Evolutionary conservation across 2,113 vertebrate genomes (phyloP).

Genomic region (Petromus typicus): DNA sequence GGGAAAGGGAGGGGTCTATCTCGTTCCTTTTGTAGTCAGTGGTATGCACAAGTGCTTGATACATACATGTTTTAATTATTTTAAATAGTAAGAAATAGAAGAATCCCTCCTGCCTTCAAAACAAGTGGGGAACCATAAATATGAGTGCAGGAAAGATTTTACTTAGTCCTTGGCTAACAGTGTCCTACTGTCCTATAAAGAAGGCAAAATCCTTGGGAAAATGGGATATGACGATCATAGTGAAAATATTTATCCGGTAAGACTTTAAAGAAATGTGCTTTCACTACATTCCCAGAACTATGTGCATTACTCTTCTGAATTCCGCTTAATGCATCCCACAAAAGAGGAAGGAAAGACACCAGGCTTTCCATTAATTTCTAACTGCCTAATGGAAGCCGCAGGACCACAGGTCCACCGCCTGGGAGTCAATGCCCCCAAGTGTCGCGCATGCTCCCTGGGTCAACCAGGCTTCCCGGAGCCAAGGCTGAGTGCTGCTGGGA

Average conservation of each 20-base stretch:
- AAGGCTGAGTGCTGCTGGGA: neutral
- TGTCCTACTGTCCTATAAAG: neutral
- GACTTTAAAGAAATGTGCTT: neutral
- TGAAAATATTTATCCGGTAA: neutral
- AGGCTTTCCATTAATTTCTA: neutral
- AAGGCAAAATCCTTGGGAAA: neutral
- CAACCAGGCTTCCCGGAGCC: neutral
- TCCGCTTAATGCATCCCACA: accelerated
- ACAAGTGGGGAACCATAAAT: neutral
- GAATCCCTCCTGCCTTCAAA: neutral
- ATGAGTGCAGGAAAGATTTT: neutral
- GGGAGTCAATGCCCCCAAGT: neutral
- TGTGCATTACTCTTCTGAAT: neutral
- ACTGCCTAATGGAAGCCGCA: accelerated
- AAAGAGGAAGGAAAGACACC: neutral
- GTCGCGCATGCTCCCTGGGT: neutral
- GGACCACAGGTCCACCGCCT: neutral
- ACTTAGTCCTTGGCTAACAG: neutral
- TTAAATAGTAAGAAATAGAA: neutral
- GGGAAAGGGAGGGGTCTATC: neutral
- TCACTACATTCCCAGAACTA: neutral
- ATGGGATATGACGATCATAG: neutral
- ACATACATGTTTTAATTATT: neutral
- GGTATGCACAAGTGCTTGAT: neutral
- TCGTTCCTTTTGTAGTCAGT: neutral